These are phyloP conservation scores for Nymphalis polychloros DNA, from an alignment of 2,888 invertebrate genomes.

Conservation along the genomic window DNA sequence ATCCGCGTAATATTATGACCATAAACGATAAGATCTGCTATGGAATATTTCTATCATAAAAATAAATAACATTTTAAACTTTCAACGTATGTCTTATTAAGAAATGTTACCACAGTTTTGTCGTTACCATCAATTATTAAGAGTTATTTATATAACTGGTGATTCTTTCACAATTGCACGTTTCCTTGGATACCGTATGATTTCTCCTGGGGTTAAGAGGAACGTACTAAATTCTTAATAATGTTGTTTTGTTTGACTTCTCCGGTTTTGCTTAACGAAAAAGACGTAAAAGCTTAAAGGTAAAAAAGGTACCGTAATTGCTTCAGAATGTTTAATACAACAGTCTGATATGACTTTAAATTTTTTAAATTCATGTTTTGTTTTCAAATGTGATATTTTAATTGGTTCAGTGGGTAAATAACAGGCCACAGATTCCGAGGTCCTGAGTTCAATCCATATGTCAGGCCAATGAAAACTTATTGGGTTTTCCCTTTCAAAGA, in stretches of 20 bases:
- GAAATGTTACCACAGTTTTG: conserved; percentile 31
- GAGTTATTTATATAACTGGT: conserved; percentile 43
- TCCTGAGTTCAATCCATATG: too few species aligned
- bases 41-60: conserved; percentile 8
- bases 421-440: too few species aligned
- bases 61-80: conserved; percentile 19
- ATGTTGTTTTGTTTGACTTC: conserved; percentile 29
- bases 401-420: too few species aligned
- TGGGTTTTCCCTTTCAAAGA: too few species aligned
- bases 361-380: too few species aligned
- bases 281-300: conserved; percentile 11
- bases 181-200: conserved; percentile 44
- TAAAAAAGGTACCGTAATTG: background rate
- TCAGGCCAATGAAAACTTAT: too few species aligned
- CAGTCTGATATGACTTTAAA: background rate
- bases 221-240: conserved; percentile 47
- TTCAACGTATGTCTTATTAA: conserved; percentile 19
- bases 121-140: conserved; percentile 49
- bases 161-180: conserved; percentile 47
- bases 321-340: background rate
- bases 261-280: conserved; percentile 16
- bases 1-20: too few species aligned
- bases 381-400: too few species aligned
- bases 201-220: conserved; percentile 48
- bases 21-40: background rate